phyloP scores from a whole-genome alignment of 2,113 vertebrate genomes.

The Sceloporus undulatus region DNA sequence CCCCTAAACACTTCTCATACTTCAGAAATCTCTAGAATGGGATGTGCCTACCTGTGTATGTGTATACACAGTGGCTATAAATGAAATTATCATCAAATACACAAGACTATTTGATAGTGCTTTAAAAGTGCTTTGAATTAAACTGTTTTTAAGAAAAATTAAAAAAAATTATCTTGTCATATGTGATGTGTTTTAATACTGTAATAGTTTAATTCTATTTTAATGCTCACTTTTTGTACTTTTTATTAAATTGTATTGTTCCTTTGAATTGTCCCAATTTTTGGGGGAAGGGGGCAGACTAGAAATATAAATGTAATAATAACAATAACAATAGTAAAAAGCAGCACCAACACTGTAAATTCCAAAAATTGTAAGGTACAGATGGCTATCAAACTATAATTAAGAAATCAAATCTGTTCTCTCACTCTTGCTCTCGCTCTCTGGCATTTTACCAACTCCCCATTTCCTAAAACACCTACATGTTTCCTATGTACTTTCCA shows the following conservation, averaged over 20 bases:
- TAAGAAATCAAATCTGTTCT: conserved; percentile 19
- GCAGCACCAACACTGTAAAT: not conserved
- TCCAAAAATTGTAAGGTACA: not conserved
- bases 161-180: no score
- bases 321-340: no score
- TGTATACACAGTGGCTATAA: not conserved
- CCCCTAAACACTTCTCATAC: not conserved
- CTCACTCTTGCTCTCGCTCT: not conserved
- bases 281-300: no score
- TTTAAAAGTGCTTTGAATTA: not conserved
- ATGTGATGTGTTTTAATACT: no score
- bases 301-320: no score
- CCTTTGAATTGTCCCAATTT: no score
- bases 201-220: no score
- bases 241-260: no score
- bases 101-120: not conserved
- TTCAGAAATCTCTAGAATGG: not conserved
- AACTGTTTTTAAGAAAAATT: no score
- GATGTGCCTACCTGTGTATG: not conserved
- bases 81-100: not conserved
- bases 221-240: no score
- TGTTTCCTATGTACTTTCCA: conserved; percentile 23
- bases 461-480: conserved; percentile 26
- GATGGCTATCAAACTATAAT: not conserved
- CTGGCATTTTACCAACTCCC: conserved; percentile 21